Evolutionary conservation across 2,113 vertebrate genomes (phyloP), one percentile per base, ranked within the genome.

Genomic region (Heteronetta atricapilla): DNA sequence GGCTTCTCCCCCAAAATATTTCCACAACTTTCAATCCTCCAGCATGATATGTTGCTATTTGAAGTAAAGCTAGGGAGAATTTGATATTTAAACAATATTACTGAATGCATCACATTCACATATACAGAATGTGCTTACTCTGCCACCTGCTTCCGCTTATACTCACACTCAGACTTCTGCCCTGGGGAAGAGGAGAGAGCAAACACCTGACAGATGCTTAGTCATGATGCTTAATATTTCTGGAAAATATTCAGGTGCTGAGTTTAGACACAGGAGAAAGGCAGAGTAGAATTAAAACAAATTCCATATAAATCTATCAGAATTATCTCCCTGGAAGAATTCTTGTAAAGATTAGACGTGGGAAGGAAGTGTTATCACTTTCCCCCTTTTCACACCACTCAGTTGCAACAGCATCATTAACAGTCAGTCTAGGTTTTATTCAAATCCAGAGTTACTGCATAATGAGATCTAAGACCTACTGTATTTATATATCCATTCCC

Each of bases 141-240:
- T 88, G 75, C 76, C 89, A 90, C 93, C 85, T 95, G 88, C 56
- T 94, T 90, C 59, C 0, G 4, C 88, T 94, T 86, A 55, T 40
- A 44, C 31, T 52, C 53, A 58, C 64, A 31, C 73, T 88, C 55
- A 19, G 88, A 46, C 52, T 96, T 63, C 86, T 94, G 80, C 88
- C 90, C 60, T 83, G 86, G 82, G 88, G 88, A 93, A 83, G 72
- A 92, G 25, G 76, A 90, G 68, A 90, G 83, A 90, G 46, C 73
- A 88, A 94, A 83, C 77, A 92, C 86, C 92, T 96, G 95, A 84
- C 88, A 97, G 92, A 90, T 96, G 77, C 77, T 93, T 85, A 89
- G 58, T 92, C 84, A 93, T 10, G 14, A 72, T 94, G 66, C n/a
- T 91, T 84, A 85, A 50, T 76, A 85, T 60, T 79, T 90, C 84